Evolutionary conservation across 2,113 vertebrate species (phyloP).

Genomic region (Mirza zaza): DNA sequence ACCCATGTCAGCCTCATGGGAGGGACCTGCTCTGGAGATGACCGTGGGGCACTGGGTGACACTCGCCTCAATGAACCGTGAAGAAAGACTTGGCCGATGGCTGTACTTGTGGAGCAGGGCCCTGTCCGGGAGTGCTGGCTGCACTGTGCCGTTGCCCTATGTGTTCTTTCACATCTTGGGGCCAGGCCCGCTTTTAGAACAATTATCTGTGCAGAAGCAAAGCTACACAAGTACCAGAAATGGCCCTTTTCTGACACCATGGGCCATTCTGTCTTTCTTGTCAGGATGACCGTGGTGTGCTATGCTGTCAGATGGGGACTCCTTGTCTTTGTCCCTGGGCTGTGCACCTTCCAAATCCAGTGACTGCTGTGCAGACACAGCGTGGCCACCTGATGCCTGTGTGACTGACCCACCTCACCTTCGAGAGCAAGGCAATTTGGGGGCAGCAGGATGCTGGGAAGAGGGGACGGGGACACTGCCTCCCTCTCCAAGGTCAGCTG

Average conservation of each 20-base stretch:
- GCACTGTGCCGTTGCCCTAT: neutral
- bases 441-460: neutral
- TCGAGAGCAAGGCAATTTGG: neutral
- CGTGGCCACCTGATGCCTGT: neutral
- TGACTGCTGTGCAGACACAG: neutral
- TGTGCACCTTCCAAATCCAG: neutral
- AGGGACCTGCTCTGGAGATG: neutral
- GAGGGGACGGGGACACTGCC: neutral
- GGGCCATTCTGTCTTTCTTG: neutral
- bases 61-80: neutral
- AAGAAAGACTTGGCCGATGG: neutral
- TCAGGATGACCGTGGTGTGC: rapidly evolving
- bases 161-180: neutral
- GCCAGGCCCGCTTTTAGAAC: neutral
- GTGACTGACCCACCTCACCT: neutral
- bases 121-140: neutral
- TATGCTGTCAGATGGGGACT: no score
- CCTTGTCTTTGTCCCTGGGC: neutral
- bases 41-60: neutral
- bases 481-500: neutral
- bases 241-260: neutral
- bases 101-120: neutral
- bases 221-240: neutral
- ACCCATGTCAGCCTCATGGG: neutral
- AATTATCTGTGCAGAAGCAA: neutral